phyloP scores from a whole-genome alignment of 2,797 vertebrate genomes.

The Callimico goeldii region DNA sequence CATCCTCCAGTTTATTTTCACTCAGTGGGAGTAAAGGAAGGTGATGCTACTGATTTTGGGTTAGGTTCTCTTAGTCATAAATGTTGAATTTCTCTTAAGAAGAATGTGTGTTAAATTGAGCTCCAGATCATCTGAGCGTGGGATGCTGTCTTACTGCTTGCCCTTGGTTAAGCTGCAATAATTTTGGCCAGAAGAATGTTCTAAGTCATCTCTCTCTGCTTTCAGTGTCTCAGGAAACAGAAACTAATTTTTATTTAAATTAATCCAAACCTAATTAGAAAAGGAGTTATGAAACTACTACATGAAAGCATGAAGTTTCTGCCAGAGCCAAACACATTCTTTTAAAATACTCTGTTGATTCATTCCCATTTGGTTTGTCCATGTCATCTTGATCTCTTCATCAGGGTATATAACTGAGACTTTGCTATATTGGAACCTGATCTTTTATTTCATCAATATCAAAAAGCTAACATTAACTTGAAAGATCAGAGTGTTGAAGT shows the following conservation, averaged over 20 bases:
- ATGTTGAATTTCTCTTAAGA: not conserved
- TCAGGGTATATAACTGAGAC: not conserved
- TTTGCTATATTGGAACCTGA: not conserved
- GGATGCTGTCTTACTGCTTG: not conserved
- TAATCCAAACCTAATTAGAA: conserved; percentile 46
- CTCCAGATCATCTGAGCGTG: not conserved
- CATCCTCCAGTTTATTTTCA: conserved; percentile 34
- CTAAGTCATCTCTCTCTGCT: not conserved
- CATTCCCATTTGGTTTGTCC: not conserved
- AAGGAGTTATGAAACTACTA: not conserved
- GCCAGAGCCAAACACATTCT: not conserved
- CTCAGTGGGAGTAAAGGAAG: not conserved
- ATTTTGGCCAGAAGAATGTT: not conserved
- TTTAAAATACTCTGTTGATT: not conserved
- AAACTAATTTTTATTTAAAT: conserved; percentile 52
- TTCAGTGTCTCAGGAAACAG: conserved; percentile 28
- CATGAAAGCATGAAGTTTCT: not conserved
- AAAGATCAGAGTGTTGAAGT: not conserved
- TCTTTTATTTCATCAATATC: not conserved
- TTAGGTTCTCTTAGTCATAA: conserved; percentile 11
- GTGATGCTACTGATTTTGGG: not conserved
- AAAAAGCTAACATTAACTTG: not conserved
- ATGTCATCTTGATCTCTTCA: not conserved
- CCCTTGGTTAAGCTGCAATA: not conserved
- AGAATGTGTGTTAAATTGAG: not conserved